Conservation (phyloP, 2,888 invertebrate species). For the Stenurella melanura region DNA sequence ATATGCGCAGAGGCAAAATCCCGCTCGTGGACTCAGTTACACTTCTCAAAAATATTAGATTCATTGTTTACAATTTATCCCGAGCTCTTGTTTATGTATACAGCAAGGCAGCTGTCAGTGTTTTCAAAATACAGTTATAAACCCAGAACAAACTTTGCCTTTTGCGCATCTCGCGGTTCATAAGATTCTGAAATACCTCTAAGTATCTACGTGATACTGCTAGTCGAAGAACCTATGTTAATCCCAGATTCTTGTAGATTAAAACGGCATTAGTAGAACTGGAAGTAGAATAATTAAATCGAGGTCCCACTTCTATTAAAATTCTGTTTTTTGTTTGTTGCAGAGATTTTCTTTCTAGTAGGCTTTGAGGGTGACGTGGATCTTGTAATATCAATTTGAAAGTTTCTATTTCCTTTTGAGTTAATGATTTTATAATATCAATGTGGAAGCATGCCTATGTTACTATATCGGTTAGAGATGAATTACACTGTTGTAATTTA, state of each 20-base stretch:
- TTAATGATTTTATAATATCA: constrained; percentile 77
- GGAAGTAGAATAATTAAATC: constrained; percentile 95
- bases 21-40: too few relatives aligned
- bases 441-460: constrained; percentile 90
- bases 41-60: too few relatives aligned
- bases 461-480: constrained; percentile 75
- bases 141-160: too few relatives aligned
- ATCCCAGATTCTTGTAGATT: constrained; percentile 90
- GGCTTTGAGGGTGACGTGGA: constrained; percentile 78
- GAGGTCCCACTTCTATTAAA: constrained; percentile 92
- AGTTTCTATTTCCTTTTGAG: constrained; percentile 78
- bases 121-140: too few relatives aligned
- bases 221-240: constrained; percentile 84
- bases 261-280: constrained; percentile 97
- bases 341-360: constrained; percentile 76
- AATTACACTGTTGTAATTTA: constrained; percentile 74
- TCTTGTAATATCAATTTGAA: constrained; percentile 88
- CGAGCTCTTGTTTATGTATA: too few relatives aligned
- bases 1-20: too few relatives aligned
- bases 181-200: too few relatives aligned
- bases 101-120: too few relatives aligned
- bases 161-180: too few relatives aligned
- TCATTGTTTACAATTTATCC: too few relatives aligned
- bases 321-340: constrained; percentile 70
- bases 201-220: constrained; percentile 89